Evolutionary conservation across 2,797 vertebrate species (phyloP).

Genomic region (Paramormyrops hopkinsi): DNA sequence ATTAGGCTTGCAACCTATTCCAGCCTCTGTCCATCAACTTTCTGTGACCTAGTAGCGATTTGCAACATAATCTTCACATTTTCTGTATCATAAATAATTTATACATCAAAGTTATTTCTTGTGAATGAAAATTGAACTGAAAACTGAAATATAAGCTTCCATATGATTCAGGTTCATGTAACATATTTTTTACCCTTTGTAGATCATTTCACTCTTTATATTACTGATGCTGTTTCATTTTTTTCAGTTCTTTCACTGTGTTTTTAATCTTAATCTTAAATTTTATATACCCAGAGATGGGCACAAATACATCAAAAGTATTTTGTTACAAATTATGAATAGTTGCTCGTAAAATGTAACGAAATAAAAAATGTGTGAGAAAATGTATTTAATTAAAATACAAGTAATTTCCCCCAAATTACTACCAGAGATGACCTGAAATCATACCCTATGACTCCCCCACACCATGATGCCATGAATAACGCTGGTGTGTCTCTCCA

Average conservation of each 20-base stretch:
- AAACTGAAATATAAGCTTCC: background rate
- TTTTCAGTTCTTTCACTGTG: background rate
- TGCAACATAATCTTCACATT: background rate
- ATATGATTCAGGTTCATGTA: background rate
- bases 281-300: background rate
- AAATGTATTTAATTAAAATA: background rate
- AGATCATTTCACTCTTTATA: background rate
- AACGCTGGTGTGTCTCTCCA: no score
- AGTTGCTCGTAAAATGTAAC: background rate
- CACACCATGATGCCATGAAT: background rate
- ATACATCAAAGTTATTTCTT: background rate
- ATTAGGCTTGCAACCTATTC: background rate
- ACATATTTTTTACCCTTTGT: background rate
- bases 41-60: background rate
- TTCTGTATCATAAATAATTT: background rate
- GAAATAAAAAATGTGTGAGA: background rate
- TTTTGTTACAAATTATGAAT: background rate
- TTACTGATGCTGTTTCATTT: background rate
- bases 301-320: background rate
- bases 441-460: background rate
- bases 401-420: background rate
- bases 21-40: background rate
- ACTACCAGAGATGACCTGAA: background rate
- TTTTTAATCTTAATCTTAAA: background rate
- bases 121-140: background rate